Percentiles rank a stretch among this genome's conserved stretches.
These are phyloP conservation scores for Carollia perspicillata DNA, from an alignment of 2,113 vertebrate genomes.

Conservation along the genomic window DNA sequence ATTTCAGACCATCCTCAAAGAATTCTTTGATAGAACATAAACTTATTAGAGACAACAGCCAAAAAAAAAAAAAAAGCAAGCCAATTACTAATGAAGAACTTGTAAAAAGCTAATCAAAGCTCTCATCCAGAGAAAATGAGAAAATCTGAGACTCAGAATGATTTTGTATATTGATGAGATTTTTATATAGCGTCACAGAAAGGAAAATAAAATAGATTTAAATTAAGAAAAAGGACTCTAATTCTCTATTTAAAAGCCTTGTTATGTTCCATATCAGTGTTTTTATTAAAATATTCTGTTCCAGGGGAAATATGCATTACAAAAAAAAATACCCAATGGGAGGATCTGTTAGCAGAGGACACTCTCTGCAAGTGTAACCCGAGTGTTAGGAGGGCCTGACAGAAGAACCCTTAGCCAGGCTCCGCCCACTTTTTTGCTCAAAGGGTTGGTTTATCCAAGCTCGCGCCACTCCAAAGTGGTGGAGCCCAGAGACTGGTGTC, in stretches of 20 bases:
- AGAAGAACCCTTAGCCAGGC: not conserved
- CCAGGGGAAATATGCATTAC: not conserved
- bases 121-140: conserved; percentile 77
- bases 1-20: conserved; percentile 55
- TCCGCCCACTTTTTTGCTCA: not conserved
- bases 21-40: conserved; percentile 59
- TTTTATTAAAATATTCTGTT: conserved; percentile 48
- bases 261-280: conserved; percentile 29
- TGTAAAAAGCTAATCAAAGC: conserved; percentile 76
- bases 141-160: conserved; percentile 59
- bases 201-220: conserved; percentile 63
- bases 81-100: conserved; percentile 72
- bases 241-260: conserved; percentile 34
- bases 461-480: not conserved
- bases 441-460: not conserved
- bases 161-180: conserved; percentile 74
- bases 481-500: not conserved
- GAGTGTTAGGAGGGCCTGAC: not conserved
- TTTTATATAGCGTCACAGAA: conserved; percentile 61
- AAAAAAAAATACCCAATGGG: not conserved
- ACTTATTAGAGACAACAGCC: conserved; percentile 64
- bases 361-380: not conserved
- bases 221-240: conserved; percentile 27
- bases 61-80: conserved; percentile 39
- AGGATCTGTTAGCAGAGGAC: not conserved